These are phyloP conservation scores for Diacarnus erythraeanus DNA, from an alignment of 37 sponge, comb jelly and placozoan genomes.

Conservation along the genomic window DNA sequence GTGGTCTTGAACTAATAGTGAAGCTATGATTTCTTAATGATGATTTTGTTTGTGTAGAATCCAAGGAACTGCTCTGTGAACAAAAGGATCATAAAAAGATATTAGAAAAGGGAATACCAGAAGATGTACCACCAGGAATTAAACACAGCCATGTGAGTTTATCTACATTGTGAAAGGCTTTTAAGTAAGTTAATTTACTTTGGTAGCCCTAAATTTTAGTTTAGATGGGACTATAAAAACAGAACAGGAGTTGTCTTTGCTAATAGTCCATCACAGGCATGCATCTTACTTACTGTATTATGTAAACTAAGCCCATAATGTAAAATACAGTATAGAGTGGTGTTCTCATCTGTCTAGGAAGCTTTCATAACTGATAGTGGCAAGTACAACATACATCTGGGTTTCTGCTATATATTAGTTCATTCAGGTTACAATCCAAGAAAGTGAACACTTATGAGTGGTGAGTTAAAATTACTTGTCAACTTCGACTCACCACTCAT, in stretches of 20 bases:
- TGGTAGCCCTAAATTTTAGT: background rate
- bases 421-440: too few species aligned
- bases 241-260: background rate
- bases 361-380: too few species aligned
- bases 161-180: background rate
- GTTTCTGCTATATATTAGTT: too few species aligned
- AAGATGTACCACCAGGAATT: conserved; percentile 77
- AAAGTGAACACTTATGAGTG: background rate
- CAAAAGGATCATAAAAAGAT: conserved; percentile 83
- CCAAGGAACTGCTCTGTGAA: conserved; percentile 69
- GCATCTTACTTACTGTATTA: too few species aligned
- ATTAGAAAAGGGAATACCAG: conserved; percentile 88
- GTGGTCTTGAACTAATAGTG: too few species aligned
- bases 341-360: too few species aligned
- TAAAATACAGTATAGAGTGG: too few species aligned
- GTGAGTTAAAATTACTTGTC: too few species aligned
- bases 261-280: too few species aligned
- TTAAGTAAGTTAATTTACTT: background rate
- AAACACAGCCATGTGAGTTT: conserved; percentile 51
- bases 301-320: too few species aligned
- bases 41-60: background rate
- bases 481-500: too few species aligned
- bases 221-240: background rate
- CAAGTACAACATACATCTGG: too few species aligned
- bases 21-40: background rate